These are phyloP conservation scores for Andrena fulva DNA, from an alignment of 2,888 invertebrate genomes.

Conservation along the genomic window DNA sequence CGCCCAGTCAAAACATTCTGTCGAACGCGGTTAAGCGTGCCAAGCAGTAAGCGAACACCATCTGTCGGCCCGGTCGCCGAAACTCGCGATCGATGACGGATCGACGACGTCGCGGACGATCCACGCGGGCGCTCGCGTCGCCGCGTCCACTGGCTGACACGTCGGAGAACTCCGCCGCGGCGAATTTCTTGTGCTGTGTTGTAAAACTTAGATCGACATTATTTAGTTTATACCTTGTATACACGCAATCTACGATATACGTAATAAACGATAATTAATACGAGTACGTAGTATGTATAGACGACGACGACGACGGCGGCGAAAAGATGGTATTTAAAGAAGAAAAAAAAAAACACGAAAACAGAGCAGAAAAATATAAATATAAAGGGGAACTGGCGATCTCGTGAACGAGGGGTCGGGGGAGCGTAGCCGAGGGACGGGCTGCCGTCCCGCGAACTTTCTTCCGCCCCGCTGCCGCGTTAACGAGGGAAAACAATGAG, in stretches of 20 bases:
- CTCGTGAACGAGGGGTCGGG: conserved; percentile 17
- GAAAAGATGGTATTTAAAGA: conserved; percentile 38
- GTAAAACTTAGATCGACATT: conserved; percentile 83
- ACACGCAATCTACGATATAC: conserved; percentile 81
- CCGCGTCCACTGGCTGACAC: conserved; percentile 27
- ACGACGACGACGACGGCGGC: not conserved
- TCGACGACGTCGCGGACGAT: conserved; percentile 26
- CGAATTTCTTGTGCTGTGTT: conserved; percentile 84
- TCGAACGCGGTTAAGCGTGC: conserved; percentile 70
- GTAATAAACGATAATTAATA: conserved; percentile 57
- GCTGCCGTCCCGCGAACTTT: conserved; percentile 15
- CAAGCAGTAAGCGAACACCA: conserved; percentile 74
- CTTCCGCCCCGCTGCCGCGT: conserved; percentile 34
- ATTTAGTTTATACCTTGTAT: conserved; percentile 80
- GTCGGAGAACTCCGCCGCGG: conserved; percentile 77
- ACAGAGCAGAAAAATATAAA: not conserved
- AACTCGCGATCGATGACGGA: conserved; percentile 50
- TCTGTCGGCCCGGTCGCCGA: conserved; percentile 66
- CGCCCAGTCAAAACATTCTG: conserved; percentile 7
- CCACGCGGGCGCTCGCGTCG: conserved; percentile 33
- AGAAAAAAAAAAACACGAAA: not conserved
- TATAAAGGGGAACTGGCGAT: conserved; percentile 24
- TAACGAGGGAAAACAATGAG: conserved; percentile 28
- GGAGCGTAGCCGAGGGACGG: conserved; percentile 19
- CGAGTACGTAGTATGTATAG: conserved; percentile 45